A percentile compares a stretch with the other conserved stretches of the same genome.
Conservation (phyloP, 2,888 invertebrate genomes). For the Hemithea aestivaria region DNA sequence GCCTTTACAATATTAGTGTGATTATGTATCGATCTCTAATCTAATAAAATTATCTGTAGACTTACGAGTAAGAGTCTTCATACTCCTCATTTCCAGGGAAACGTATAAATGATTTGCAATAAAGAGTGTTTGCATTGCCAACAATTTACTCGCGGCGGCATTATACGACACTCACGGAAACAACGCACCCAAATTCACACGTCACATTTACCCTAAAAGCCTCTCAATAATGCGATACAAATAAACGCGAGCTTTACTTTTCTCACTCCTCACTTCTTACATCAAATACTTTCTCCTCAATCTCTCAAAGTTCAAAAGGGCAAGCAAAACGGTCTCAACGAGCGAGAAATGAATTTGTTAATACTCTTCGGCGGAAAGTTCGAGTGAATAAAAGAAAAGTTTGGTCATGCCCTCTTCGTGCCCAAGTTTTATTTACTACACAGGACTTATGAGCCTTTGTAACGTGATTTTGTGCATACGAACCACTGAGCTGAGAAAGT, state of each 20-base stretch:
- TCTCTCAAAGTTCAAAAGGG: conserved; percentile 28
- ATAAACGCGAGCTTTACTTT: conserved; percentile 18
- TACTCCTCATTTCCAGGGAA: no score
- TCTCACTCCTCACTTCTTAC: conserved; percentile 17
- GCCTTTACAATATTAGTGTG: no score
- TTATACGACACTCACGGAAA: conserved; percentile 2
- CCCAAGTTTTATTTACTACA: conserved; percentile 19
- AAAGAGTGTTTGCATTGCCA: not conserved
- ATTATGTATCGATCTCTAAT: no score
- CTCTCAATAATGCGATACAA: conserved; percentile 19
- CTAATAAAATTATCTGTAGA: no score
- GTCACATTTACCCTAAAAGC: conserved; percentile 13
- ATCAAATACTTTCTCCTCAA: conserved; percentile 21
- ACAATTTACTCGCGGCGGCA: not conserved
- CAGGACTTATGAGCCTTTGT: conserved; percentile 23
- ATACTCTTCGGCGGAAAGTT: conserved; percentile 22
- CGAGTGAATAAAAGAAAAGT: conserved; percentile 26
- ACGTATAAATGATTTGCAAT: not conserved
- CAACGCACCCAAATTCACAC: conserved; percentile 13
- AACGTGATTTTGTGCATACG: conserved; percentile 30
- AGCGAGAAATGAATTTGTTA: conserved; percentile 30
- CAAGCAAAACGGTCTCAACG: conserved; percentile 24
- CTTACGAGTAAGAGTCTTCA: no score
- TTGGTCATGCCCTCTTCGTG: conserved; percentile 10
- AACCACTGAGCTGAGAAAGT: conserved; percentile 27